Conservation (phyloP, 2,113 vertebrate genomes). For the Oreotrochilus melanogaster region DNA sequence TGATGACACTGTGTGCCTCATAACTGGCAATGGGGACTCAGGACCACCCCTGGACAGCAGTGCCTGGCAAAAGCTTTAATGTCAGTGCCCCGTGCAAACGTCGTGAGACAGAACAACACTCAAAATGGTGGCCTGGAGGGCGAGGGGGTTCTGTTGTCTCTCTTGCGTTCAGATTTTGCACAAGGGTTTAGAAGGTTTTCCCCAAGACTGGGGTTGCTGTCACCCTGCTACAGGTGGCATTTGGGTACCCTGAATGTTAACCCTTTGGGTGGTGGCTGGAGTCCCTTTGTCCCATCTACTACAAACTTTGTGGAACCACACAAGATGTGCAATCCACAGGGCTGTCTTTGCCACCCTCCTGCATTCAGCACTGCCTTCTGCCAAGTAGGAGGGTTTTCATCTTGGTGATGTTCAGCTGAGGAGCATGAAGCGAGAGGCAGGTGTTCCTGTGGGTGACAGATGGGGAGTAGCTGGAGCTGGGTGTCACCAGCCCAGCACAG, state of each 20-base stretch:
- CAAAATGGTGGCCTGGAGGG: conserved; percentile 1
- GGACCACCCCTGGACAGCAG: not conserved
- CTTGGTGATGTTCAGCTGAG: not conserved
- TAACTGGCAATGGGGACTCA: not conserved
- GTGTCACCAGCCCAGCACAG: conserved; percentile 17
- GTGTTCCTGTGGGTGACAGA: conserved; percentile 66
- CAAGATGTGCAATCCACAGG: not conserved
- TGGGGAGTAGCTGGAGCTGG: conserved; percentile 49
- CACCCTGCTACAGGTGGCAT: rapidly evolving
- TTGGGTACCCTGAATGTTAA: rapidly evolving
- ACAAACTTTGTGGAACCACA: not conserved
- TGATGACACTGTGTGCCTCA: not conserved
- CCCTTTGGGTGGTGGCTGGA: rapidly evolving
- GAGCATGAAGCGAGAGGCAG: conserved; percentile 44
- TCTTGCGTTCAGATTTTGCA: rapidly evolving
- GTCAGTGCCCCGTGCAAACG: not conserved
- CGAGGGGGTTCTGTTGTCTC: not conserved
- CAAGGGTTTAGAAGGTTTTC: not conserved
- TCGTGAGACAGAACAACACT: not conserved
- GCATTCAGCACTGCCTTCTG: conserved; percentile 17
- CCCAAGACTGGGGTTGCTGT: not conserved
- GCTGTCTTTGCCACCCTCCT: conserved; percentile 56
- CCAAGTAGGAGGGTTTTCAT: conserved; percentile 66
- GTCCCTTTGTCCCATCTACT: not conserved
- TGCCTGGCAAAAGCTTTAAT: not conserved